Conservation (phyloP, 1,140 invertebrate species). For the Ceratina australensis region DNA sequence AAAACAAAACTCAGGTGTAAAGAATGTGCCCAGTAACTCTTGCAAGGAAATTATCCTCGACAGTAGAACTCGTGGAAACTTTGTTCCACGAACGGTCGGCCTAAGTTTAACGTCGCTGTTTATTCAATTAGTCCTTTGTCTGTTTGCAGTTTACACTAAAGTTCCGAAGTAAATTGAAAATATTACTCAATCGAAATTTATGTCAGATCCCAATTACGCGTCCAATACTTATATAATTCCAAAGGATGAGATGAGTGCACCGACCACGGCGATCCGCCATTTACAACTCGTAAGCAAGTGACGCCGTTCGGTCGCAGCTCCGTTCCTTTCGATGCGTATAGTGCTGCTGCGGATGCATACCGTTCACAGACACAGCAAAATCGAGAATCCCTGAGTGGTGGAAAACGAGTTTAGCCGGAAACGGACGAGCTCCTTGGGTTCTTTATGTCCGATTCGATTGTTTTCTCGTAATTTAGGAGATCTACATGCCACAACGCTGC, state of each 20-base stretch:
- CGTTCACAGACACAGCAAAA: background rate
- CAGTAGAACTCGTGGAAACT: too few species aligned
- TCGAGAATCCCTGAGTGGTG: background rate
- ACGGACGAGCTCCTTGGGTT: conserved; percentile 3
- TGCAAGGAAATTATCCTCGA: too few species aligned
- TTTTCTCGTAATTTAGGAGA: background rate
- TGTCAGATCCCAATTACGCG: background rate
- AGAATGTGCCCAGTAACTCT: background rate
- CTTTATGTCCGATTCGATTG: background rate
- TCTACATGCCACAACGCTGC: too few species aligned
- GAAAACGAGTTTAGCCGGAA: conserved; percentile 11
- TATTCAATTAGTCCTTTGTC: background rate
- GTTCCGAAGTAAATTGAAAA: background rate
- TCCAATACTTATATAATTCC: background rate
- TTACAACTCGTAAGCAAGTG: conserved; percentile 5
- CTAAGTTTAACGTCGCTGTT: background rate
- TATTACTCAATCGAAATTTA: background rate
- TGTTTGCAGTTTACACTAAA: background rate
- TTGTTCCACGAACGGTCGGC: too few species aligned
- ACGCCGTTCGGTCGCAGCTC: too few species aligned
- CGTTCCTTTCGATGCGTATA: background rate
- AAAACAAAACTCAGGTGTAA: background rate
- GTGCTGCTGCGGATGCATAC: too few species aligned
- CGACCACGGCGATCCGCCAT: conserved; percentile 24
- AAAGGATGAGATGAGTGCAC: conserved; percentile 8